Conservation (phyloP, 2,888 invertebrate genomes). For the Macroteleia sp. region DNA sequence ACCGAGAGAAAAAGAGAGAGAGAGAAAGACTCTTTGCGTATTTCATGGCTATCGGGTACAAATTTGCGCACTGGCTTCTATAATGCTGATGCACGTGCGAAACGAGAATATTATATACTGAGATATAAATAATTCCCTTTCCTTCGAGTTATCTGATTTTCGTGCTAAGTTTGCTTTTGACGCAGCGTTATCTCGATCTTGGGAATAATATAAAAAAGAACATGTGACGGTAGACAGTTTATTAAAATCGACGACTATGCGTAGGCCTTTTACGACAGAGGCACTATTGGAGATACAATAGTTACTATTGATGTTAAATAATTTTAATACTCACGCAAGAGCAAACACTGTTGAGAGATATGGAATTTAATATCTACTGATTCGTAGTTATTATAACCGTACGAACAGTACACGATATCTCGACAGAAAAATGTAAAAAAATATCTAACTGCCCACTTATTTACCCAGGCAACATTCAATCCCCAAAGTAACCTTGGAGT, state of each 20-base stretch:
- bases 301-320: conserved; percentile 62
- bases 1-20: conserved; percentile 54
- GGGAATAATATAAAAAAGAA: no score
- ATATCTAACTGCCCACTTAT: no score
- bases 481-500: no score
- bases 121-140: conserved; percentile 40
- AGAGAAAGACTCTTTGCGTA: conserved; percentile 58
- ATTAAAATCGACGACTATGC: no score
- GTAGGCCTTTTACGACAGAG: conserved; percentile 31
- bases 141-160: conserved; percentile 30
- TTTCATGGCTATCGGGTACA: conserved; percentile 70
- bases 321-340: conserved; percentile 55
- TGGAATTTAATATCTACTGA: conserved; percentile 50
- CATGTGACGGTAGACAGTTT: no score
- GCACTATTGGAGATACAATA: conserved; percentile 55
- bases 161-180: conserved; percentile 36
- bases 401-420: conserved; percentile 35
- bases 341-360: conserved; percentile 55
- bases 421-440: conserved; percentile 34
- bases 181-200: no score
- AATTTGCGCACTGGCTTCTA: conserved; percentile 65
- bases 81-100: conserved; percentile 62
- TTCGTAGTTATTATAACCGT: conserved; percentile 45
- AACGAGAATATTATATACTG: conserved; percentile 49
- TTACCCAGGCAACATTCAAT: no score